phyloP scores from a whole-genome alignment of 2,113 vertebrate species.

The Morone chrysops region DNA sequence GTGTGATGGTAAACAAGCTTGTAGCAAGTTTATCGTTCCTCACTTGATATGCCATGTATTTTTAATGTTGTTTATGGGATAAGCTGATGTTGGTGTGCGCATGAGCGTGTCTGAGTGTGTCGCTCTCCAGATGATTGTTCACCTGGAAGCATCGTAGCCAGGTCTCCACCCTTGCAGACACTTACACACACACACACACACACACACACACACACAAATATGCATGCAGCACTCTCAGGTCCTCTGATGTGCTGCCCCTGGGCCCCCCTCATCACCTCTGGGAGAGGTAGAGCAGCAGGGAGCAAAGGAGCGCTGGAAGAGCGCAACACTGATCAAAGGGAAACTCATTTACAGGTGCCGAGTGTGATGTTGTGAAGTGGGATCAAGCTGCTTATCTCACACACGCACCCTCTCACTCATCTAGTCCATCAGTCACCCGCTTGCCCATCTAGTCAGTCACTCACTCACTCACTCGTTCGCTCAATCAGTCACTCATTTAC shows the following conservation, averaged over 20 bases:
- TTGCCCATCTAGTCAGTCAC: slow-evolving; percentile 40
- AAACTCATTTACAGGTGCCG: slow-evolving; percentile 66
- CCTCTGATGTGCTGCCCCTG: slow-evolving; percentile 72
- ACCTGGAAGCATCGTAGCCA: slow-evolving; percentile 61
- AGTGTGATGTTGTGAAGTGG: slow-evolving; percentile 61
- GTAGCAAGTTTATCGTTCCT: slow-evolving; percentile 49
- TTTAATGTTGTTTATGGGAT: slow-evolving; percentile 74
- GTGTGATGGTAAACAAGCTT: slow-evolving; percentile 56
- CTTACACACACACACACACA: slow-evolving; percentile 29
- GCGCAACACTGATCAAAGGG: slow-evolving; percentile 73
- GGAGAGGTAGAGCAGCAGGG: slow-evolving; percentile 74
- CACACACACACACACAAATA: slow-evolving; percentile 18
- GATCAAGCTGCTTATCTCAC: slow-evolving; percentile 74
- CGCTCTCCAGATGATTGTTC: slow-evolving; percentile 76
- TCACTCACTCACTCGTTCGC: slow-evolving; percentile 40
- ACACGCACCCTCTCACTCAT: slow-evolving; percentile 58
- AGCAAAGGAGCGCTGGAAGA: slow-evolving; percentile 51
- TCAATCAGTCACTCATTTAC: slow-evolving; percentile 48
- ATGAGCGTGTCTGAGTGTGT: slow-evolving; percentile 36
- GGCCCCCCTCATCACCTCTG: slow-evolving; percentile 68
- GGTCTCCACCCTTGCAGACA: slow-evolving; percentile 58
- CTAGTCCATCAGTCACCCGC: slow-evolving; percentile 53
- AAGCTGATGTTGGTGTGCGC: slow-evolving; percentile 59
- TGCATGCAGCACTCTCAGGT: slow-evolving; percentile 36
- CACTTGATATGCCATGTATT: slow-evolving; percentile 59